A percentile compares a stretch with the other conserved stretches of the same genome.
phyloP scores from a whole-genome alignment of 2,797 vertebrate genomes.

The Nannoperca australis region DNA sequence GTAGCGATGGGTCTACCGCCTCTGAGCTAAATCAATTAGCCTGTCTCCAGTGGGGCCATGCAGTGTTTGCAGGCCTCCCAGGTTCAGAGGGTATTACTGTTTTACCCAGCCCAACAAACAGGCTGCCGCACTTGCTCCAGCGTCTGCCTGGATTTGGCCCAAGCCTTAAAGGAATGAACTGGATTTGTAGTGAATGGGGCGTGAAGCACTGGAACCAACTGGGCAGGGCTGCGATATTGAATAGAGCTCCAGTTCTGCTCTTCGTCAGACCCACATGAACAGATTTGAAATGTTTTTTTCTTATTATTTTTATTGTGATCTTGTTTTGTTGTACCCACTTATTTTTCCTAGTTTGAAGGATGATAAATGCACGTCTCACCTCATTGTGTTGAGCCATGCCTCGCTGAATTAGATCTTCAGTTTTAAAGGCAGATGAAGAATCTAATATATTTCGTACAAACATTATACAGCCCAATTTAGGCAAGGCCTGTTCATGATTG shows the following conservation, averaged over 20 bases:
- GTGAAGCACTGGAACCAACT: conserved; percentile 12
- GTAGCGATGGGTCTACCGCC: conserved; percentile 55
- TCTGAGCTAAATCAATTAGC: conserved; percentile 73
- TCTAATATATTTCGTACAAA: conserved; percentile 55
- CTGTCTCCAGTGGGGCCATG: conserved; percentile 55
- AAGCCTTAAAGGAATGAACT: conserved; percentile 45
- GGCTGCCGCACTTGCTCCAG: conserved; percentile 29
- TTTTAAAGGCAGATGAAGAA: conserved; percentile 68
- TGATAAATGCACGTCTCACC: neutral
- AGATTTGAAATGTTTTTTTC: neutral
- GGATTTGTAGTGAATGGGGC: conserved; percentile 52
- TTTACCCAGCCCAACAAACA: conserved; percentile 54
- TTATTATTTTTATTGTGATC: neutral
- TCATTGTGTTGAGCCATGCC: neutral
- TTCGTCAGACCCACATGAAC: neutral
- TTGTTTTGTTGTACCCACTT: neutral
- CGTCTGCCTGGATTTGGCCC: conserved; percentile 57
- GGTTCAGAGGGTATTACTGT: conserved; percentile 54
- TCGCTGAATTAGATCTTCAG: conserved; percentile 46
- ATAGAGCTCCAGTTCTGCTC: neutral
- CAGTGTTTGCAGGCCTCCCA: conserved; percentile 51
- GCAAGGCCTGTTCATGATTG: conserved; percentile 60
- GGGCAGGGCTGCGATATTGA: neutral
- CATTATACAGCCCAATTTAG: conserved; percentile 51
- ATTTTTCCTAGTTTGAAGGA: neutral